A percentile compares a stretch with the other conserved stretches of the same genome.
These are phyloP conservation scores for Prionailurus viverrinus DNA, from an alignment of 2,113 vertebrate genomes.

Conservation along the genomic window DNA sequence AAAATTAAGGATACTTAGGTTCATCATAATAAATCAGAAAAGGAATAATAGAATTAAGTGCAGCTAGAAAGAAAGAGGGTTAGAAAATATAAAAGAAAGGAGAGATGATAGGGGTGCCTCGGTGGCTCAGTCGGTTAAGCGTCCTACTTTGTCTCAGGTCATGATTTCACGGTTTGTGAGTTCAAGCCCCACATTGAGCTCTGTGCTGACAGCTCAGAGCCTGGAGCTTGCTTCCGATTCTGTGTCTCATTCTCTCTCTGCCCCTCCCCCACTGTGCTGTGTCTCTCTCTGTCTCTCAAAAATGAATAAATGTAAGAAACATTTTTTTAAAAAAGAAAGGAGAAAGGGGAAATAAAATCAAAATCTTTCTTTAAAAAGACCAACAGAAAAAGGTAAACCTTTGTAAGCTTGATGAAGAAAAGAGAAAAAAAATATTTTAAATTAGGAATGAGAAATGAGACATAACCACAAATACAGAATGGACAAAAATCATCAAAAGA, in stretches of 20 bases:
- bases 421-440: not conserved
- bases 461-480: not conserved
- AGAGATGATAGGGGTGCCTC: not conserved
- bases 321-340: not conserved
- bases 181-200: too few species aligned
- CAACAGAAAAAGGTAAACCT: not conserved
- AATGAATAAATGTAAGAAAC: too few species aligned
- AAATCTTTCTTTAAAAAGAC: conserved; percentile 44
- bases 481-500: not conserved
- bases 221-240: too few species aligned
- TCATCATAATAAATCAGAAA: conserved; percentile 14
- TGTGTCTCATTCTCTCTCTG: too few species aligned
- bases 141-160: too few species aligned
- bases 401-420: not conserved
- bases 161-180: too few species aligned
- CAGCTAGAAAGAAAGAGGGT: not conserved
- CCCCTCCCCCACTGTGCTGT: too few species aligned
- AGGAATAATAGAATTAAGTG: conserved; percentile 21
- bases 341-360: not conserved
- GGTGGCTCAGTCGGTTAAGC: too few species aligned
- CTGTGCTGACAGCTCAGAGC: too few species aligned
- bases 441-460: not conserved
- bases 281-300: too few species aligned
- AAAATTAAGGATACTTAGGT: not conserved
- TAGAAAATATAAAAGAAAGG: not conserved